Evolutionary conservation across 1,140 invertebrate genomes (phyloP), one percentile per base, ranked within the genome.

Genomic region (Chironomus striatipennis): DNA sequence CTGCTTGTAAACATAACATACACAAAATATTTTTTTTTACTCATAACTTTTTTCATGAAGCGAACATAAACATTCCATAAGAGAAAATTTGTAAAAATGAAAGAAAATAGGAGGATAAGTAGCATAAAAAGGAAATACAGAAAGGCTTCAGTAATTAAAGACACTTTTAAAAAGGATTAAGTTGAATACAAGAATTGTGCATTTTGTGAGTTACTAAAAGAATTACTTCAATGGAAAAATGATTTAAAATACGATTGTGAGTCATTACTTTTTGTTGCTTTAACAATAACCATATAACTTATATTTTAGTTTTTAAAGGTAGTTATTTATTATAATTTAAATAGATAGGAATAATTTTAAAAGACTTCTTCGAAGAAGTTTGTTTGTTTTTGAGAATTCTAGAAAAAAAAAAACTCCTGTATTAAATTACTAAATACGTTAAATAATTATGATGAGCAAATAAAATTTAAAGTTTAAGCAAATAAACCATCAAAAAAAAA

Each of bases 101-200:
- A 57, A 57, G 12, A 57, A 57, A 57, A 57, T n/a, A 57, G n/a
- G 15, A 15, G 47, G 47, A 57, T 57, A 57, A 57, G 12, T 15
- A 57, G 43, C 15, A 47, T n/a, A n/a, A 47, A 47, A 57, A 4
- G 8, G 4, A 15, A 57, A 57, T 34, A 34, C 24, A 2, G 5
- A 57, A 57, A 57, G 47, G 47, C 47, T 57, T 57, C 47, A 57
- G 47, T 57, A 57, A 57, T 57, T 57, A 57, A n/a, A 57, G 47
- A 57, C 47, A 57, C 47, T 57, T 57, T 34, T 57, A 57, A 57
- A 57, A 10, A 57, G 47, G 47, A 57, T 57, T 57, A 57, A 12
- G 47, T n/a, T 12, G 8, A 34, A 57, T n/a, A 15, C 12, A 15
- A 57, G 10, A 57, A n/a, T n/a, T 57, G 47, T 57, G 47, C 47